These are phyloP conservation scores for Dascillus cervinus DNA, from an alignment of 2,888 invertebrate genomes.

Conservation along the genomic window DNA sequence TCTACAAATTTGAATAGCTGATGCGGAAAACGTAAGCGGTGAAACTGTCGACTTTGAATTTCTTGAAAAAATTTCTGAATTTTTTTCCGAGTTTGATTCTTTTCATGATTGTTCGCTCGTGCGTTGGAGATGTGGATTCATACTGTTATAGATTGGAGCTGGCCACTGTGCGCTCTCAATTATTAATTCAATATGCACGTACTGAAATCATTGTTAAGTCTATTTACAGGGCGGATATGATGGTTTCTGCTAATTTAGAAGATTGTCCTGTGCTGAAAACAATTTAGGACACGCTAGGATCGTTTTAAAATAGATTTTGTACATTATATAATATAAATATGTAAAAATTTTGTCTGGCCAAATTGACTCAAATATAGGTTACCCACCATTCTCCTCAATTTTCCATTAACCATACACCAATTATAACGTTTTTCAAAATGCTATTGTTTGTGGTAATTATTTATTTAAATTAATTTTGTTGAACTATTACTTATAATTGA, in stretches of 20 bases:
- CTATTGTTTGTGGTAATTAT: too few species aligned
- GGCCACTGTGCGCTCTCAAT: too few species aligned
- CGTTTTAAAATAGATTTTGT: neutral
- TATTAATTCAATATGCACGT: slow-evolving; percentile 3
- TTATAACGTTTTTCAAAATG: too few species aligned
- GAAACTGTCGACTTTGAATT: slow-evolving; percentile 10
- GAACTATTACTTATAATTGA: too few species aligned
- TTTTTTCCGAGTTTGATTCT: slow-evolving; percentile 12
- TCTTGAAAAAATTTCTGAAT: slow-evolving; percentile 12
- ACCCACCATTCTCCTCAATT: too few species aligned
- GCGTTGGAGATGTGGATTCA: too few species aligned
- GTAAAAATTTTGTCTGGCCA: too few species aligned
- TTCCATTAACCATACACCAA: too few species aligned
- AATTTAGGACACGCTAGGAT: slow-evolving; percentile 1
- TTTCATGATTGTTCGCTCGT: slow-evolving; percentile 6
- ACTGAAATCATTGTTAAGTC: slow-evolving; percentile 5
- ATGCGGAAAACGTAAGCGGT: slow-evolving; percentile 13
- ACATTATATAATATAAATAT: slow-evolving; percentile 1
- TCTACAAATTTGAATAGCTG: slow-evolving; percentile 12
- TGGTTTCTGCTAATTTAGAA: slow-evolving; percentile 10
- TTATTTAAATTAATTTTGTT: too few species aligned
- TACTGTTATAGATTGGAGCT: neutral
- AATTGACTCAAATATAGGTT: too few species aligned
- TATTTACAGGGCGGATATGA: slow-evolving; percentile 12
- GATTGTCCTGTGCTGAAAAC: slow-evolving; percentile 6